These are phyloP conservation scores for Heliconius melpomene DNA, from an alignment of 1,140 invertebrate genomes.

Conservation along the genomic window DNA sequence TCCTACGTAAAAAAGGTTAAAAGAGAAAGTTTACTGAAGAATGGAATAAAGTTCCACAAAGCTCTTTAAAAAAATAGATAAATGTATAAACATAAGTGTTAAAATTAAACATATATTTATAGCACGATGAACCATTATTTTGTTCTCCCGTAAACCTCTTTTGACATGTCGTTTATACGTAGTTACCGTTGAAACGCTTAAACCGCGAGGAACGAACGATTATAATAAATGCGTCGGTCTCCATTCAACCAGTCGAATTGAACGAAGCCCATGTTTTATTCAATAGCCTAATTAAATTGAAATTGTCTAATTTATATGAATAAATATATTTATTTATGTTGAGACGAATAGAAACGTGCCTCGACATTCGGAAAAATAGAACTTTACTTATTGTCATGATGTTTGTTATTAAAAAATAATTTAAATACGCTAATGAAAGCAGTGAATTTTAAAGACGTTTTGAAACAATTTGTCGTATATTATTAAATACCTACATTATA, in stretches of 20 bases:
- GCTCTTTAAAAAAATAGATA: too few relatives aligned
- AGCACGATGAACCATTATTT: too few relatives aligned
- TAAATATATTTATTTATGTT: slow-evolving; percentile 23
- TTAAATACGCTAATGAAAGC: slow-evolving; percentile 2
- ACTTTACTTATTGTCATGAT: slow-evolving; percentile 76
- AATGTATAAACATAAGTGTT: too few relatives aligned
- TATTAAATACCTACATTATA: slow-evolving; percentile 53
- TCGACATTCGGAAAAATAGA: slow-evolving; percentile 62
- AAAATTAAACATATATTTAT: too few relatives aligned
- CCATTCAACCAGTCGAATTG: slow-evolving; percentile 37
- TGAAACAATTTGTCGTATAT: slow-evolving; percentile 45
- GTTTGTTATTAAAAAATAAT: slow-evolving; percentile 41
- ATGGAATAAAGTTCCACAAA: too few relatives aligned
- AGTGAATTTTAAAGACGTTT: slow-evolving; percentile 6
- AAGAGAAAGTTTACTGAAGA: too few relatives aligned
- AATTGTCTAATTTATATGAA: slow-evolving; percentile 19
- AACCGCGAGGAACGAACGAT: slow-evolving; percentile 61
- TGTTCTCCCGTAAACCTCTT: too few relatives aligned
- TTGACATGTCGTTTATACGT: too few relatives aligned
- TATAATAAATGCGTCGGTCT: slow-evolving; percentile 64
- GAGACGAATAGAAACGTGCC: slow-evolving; percentile 34
- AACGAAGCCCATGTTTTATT: slow-evolving; percentile 25
- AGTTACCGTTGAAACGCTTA: slow-evolving; percentile 36
- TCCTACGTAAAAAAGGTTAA: too few relatives aligned
- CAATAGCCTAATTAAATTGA: slow-evolving; percentile 37